Evolutionary conservation across 2,797 vertebrate genomes (phyloP), one percentile per base, ranked within the genome.

Genomic region (Diplodus puntazzo): DNA sequence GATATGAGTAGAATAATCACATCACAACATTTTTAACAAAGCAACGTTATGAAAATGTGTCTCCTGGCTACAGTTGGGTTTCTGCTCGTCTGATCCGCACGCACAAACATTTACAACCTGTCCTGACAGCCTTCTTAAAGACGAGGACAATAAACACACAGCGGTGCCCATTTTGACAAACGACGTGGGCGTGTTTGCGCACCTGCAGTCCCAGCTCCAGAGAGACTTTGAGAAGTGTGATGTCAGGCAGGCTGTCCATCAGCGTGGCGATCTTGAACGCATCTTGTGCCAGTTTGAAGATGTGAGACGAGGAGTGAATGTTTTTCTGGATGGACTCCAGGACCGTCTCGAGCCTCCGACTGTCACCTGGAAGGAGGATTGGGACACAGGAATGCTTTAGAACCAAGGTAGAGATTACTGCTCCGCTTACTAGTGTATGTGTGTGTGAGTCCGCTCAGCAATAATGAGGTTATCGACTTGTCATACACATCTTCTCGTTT

Each of bases 261-360:
- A 98, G 95, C 20, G 98, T 99, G 91, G 98, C 98, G 84, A 99
- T 99, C 96, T 99, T 99, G 95, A 99, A 99, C 82, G 98, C 98
- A 85, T 99, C 98, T 87, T 99, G 98, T 89, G 98, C 98, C 92
- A 99, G 97, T 93, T 99, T 99, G 95, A 99, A 99, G 93, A 99
- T 99, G 92, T 99, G 98, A 77, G 98, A 99, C 88, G 98, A 99
- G 75, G 98, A 99, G 95, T 99, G 98, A 83, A 99, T 98, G 92
- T 98, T 99, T 94, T 99, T 99, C 96, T 99, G 98, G 88, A 99
- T 99, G 88, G 98, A 99, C 95, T 99, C 97, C 96, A 99, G 96
- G 87, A 99, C 98, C 81, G 98, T 98, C 95, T 98, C 98, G 91
- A 99, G 95, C 90, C 96, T 96, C 84, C 95, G 96, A 94, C 98